Conservation (phyloP, 1,140 invertebrate genomes). For the Leptinotarsa lineolata region DNA sequence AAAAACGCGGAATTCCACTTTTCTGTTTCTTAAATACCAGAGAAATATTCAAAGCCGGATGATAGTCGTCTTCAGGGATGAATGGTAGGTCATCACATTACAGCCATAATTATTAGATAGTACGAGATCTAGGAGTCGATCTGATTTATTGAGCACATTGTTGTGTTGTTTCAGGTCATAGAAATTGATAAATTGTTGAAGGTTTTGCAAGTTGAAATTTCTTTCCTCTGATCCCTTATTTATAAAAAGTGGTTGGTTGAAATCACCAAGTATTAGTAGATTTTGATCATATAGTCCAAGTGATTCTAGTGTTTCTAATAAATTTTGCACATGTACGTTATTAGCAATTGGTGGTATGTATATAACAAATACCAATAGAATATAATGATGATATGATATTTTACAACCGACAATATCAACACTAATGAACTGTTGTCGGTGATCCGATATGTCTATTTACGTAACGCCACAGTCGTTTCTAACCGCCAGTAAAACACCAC, state of each 20-base stretch:
- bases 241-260: no score
- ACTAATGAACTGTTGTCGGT: slow-evolving; percentile 14
- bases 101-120: slow-evolving; percentile 14
- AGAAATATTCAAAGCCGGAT: slow-evolving; percentile 9
- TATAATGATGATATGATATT: slow-evolving; percentile 8
- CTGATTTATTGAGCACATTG: slow-evolving; percentile 15
- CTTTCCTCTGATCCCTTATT: neutral
- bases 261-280: no score
- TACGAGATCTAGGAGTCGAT: slow-evolving; percentile 20
- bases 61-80: neutral
- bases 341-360: neutral
- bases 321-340: neutral
- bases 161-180: no score
- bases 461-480: neutral
- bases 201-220: slow-evolving; percentile 10
- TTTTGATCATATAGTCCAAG: slow-evolving; percentile 10
- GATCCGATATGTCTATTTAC: no score
- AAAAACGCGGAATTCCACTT: neutral
- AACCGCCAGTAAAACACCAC: slow-evolving; percentile 16
- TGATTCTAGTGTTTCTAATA: slow-evolving; percentile 6
- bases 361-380: no score
- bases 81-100: slow-evolving; percentile 15
- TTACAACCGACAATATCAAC: slow-evolving; percentile 15
- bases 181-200: slow-evolving; percentile 3
- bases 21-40: neutral